Conservation (phyloP, 2,797 vertebrate genomes). For the Parauchenoglanis punctatus region DNA sequence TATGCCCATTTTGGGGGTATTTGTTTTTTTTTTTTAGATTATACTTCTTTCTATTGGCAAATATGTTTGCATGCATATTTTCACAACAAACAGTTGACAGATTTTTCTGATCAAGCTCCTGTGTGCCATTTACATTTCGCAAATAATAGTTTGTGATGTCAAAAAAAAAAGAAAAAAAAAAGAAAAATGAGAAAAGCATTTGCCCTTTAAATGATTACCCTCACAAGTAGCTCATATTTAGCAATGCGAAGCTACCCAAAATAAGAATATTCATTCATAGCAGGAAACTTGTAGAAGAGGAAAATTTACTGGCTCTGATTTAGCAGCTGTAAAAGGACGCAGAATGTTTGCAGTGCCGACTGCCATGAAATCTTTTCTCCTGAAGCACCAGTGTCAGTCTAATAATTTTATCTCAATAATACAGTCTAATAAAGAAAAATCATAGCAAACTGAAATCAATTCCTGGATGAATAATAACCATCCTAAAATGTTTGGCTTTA, state of each 20-base stretch:
- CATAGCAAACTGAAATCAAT: not conserved
- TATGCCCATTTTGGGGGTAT: not conserved
- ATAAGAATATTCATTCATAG: not conserved
- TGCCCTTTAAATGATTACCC: not conserved
- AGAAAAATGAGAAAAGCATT: not conserved
- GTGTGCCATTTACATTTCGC: not conserved
- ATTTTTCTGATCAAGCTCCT: not conserved
- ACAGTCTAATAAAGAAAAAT: not conserved
- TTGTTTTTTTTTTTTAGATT: not conserved
- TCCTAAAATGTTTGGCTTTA: conserved; percentile 10
- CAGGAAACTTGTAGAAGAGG: not conserved
- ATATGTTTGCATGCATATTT: not conserved
- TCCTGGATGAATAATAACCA: conserved; percentile 6
- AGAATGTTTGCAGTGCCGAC: not conserved
- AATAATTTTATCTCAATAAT: not conserved
- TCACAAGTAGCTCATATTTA: not conserved
- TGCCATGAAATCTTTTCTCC: not conserved
- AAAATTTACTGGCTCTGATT: not conserved
- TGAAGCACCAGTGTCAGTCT: not conserved
- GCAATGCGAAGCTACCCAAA: not conserved
- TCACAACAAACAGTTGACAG: not conserved
- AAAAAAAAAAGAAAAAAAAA: not conserved
- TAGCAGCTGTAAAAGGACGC: not conserved
- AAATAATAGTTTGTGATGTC: too few species aligned
- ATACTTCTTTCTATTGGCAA: not conserved